Base-by-base conservation (phyloP, 2,888 invertebrate genomes). In the Campoletis raptor region DNA sequence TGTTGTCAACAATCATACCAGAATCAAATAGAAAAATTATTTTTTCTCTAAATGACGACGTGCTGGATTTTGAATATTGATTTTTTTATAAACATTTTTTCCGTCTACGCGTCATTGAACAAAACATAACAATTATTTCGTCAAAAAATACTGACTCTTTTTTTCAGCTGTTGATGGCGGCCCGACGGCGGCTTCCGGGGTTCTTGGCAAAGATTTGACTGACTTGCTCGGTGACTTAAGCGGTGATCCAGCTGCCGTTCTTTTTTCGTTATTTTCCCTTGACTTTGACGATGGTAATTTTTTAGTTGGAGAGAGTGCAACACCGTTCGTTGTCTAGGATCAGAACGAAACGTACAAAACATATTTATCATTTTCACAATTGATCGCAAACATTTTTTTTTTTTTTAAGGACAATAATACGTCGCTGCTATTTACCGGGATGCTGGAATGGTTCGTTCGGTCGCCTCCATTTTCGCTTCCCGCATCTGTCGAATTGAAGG, bases 381-480 rank as follows among this genome's bases (percentile, higher is more conserved):
- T 2, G 10, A 45, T 10, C 12, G 1, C 0, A 12, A 9, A 12
- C 10, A 12, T 12, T 45, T 10, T 21, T 37, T 10, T 36, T 36
- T 24, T 12, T 6, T 4, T 30, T 2, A 57, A 3, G 57, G 5
- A 21, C 21, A 9, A 57, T 24, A 4, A n/a, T 2, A 12, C 8
- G n/a, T 81, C 12, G 40, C 2, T 42, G 10, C 37, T 89, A 95
- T 97, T 96, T 95, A 97, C 93, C 88, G 90, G 97, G 95, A 97
- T 96, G 94, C 97, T 97, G 40, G 37, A 54, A 94, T 97, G 97
- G 80, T 97, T 97, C 83, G 97, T 96, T 94, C 97, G 97, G 94
- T 97, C 97, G 45, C 97, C 97, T 67, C 97, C 97, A 92, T 97
- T 97, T 91, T 97, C 97, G 91, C 97, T 97, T 93, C 97, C 97